Percentiles rank a stretch among this genome's conserved stretches.
Conservation (phyloP, 2,888 invertebrate genomes). For the Gastrophysa polygoni region DNA sequence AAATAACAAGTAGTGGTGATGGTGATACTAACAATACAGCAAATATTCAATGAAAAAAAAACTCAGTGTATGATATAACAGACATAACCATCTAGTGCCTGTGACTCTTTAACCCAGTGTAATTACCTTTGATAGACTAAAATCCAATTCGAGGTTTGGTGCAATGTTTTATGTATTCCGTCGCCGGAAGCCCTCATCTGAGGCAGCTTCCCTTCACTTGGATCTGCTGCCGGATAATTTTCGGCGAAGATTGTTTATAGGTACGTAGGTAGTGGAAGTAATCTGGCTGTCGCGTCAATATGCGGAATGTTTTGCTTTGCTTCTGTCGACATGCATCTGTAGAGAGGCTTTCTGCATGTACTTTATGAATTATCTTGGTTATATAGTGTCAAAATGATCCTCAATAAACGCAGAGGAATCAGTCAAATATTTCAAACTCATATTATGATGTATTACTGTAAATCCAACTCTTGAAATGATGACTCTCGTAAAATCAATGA, state of each 20-base stretch:
- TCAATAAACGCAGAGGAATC: no score
- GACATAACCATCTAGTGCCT: conserved; percentile 9
- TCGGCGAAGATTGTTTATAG: conserved; percentile 31
- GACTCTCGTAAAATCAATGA: no score
- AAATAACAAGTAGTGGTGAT: background rate
- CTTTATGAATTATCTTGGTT: no score
- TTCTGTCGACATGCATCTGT: no score
- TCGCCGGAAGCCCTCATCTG: conserved; percentile 16
- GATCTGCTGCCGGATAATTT: conserved; percentile 34
- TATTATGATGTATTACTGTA: no score
- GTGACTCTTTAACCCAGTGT: conserved; percentile 7
- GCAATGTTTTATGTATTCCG: conserved; percentile 14
- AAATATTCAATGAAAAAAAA: background rate
- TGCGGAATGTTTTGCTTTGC: background rate
- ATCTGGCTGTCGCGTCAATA: background rate
- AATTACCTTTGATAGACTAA: conserved; percentile 7
- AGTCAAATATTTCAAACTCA: no score
- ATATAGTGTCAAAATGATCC: no score
- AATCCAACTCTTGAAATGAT: no score
- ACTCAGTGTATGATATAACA: background rate
- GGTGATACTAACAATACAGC: background rate
- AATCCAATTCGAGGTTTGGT: background rate
- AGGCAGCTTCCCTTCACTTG: conserved; percentile 27
- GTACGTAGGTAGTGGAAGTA: conserved; percentile 27
- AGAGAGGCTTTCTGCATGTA: no score